Evolutionary conservation across 1,140 invertebrate species (phyloP).

Genomic region (Leptinotarsa undecemlineata): DNA sequence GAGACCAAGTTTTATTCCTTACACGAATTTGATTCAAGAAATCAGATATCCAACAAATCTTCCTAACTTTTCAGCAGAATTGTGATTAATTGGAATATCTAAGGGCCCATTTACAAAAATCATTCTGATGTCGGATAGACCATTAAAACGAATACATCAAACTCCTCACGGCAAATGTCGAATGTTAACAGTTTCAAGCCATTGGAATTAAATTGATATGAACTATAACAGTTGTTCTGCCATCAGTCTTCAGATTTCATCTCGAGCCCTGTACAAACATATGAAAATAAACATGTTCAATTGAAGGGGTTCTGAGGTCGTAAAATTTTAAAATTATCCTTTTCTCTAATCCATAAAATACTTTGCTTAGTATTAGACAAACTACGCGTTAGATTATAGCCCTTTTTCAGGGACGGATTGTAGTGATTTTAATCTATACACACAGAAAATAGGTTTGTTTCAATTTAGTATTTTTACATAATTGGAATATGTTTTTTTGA

Average conservation of each 20-base stretch:
- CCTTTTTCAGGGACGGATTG: neutral
- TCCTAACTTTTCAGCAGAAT: too few relatives aligned
- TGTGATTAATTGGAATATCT: too few relatives aligned
- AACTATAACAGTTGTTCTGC: conserved; percentile 3
- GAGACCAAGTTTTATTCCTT: too few relatives aligned
- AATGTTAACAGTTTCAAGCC: conserved; percentile 5
- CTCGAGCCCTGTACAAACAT: conserved; percentile 7
- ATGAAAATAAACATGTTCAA: conserved; percentile 8
- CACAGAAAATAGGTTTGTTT: too few relatives aligned
- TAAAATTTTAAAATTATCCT: conserved; percentile 15
- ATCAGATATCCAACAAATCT: too few relatives aligned
- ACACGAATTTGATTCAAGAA: too few relatives aligned
- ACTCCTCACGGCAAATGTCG: neutral
- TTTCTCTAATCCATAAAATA: conserved; percentile 17
- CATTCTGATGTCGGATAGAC: neutral
- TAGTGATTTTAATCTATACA: too few relatives aligned
- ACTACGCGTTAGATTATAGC: conserved; percentile 1
- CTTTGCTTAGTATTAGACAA: neutral
- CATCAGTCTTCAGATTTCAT: conserved; percentile 6
- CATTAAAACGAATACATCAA: neutral
- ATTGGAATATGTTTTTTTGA: too few relatives aligned
- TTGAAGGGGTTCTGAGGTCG: conserved; percentile 9
- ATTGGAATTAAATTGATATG: neutral
- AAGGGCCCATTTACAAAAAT: neutral
- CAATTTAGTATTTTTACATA: too few relatives aligned